These are phyloP conservation scores for Zophobas morio DNA, from an alignment of 1,140 invertebrate species.

Conservation along the genomic window DNA sequence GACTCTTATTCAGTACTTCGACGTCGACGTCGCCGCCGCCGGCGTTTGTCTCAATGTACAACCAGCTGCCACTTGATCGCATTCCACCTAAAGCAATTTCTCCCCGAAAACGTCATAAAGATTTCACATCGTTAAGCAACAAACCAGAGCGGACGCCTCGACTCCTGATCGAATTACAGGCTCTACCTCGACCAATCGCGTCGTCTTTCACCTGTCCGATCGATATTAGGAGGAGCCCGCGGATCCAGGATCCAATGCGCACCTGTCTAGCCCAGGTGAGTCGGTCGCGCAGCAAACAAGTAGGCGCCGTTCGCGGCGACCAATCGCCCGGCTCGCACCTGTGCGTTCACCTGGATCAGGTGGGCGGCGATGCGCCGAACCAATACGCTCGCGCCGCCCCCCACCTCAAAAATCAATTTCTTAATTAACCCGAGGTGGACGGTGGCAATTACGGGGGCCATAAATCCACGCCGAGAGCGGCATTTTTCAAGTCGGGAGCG, in stretches of 20 bases:
- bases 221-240: conserved; percentile 29
- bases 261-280: conserved; percentile 54
- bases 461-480: not conserved
- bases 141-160: not conserved
- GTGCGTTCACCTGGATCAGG: conserved; percentile 51
- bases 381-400: not conserved
- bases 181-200: conserved; percentile 22
- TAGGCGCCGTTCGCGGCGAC: conserved; percentile 17
- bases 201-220: conserved; percentile 48
- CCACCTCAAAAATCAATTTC: not conserved
- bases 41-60: too few relatives aligned
- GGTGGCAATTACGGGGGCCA: not conserved
- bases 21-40: too few relatives aligned
- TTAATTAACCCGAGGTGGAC: too few relatives aligned
- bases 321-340: conserved; percentile 50
- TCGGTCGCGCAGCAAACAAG: conserved; percentile 49
- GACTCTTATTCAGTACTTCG: too few relatives aligned
- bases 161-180: conserved; percentile 1
- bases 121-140: not conserved
- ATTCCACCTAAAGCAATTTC: too few relatives aligned
- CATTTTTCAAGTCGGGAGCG: not conserved
- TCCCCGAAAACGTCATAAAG: not conserved
- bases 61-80: too few relatives aligned
- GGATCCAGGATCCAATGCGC: conserved; percentile 55
- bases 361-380: conserved; percentile 37